These are phyloP conservation scores for Micrasema longulum DNA, from an alignment of 1,140 invertebrate genomes.

Conservation along the genomic window DNA sequence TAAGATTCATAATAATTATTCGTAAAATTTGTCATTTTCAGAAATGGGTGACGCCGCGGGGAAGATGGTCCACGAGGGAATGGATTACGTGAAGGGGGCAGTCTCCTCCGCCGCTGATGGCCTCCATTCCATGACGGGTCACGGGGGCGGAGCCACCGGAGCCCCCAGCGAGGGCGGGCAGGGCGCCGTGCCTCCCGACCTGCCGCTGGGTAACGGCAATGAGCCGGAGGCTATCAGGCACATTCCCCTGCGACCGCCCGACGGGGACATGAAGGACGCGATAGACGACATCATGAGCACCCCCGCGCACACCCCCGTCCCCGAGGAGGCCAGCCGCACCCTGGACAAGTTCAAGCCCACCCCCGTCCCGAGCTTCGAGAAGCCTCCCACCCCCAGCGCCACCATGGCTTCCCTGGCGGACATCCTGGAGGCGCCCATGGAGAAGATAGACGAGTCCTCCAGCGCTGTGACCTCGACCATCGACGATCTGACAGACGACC, in stretches of 20 bases:
- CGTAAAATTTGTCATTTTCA: slow-evolving; percentile 43
- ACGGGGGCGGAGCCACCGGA: slow-evolving; percentile 6
- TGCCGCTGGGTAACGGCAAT: slow-evolving; percentile 3
- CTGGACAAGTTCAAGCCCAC: slow-evolving; percentile 49
- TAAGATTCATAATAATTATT: no score
- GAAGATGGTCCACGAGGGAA: slow-evolving; percentile 41
- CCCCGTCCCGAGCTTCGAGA: slow-evolving; percentile 52
- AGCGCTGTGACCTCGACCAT: slow-evolving; percentile 28
- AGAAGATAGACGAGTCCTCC: slow-evolving; percentile 44
- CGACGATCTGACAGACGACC: slow-evolving; percentile 48
- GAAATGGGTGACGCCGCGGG: slow-evolving; percentile 48
- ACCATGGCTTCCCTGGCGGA: slow-evolving; percentile 40
- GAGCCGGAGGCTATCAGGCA: slow-evolving; percentile 29
- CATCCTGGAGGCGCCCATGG: slow-evolving; percentile 47
- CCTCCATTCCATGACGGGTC: slow-evolving; percentile 23
- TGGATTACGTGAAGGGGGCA: slow-evolving; percentile 50
- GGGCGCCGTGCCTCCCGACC: slow-evolving; percentile 17
- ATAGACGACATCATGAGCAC: slow-evolving; percentile 45
- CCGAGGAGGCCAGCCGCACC: slow-evolving; percentile 18
- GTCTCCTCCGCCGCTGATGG: slow-evolving; percentile 45
- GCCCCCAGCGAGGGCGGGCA: slow-evolving; percentile 12
- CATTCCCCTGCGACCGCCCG: slow-evolving; percentile 35
- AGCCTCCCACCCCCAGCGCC: slow-evolving; percentile 48
- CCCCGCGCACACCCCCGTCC: slow-evolving; percentile 34
- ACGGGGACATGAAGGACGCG: slow-evolving; percentile 11